A percentile compares a stretch with the other conserved stretches of the same genome.
These are phyloP conservation scores for Philopedon plagiatum DNA, from an alignment of 2,888 invertebrate genomes.

Conservation along the genomic window DNA sequence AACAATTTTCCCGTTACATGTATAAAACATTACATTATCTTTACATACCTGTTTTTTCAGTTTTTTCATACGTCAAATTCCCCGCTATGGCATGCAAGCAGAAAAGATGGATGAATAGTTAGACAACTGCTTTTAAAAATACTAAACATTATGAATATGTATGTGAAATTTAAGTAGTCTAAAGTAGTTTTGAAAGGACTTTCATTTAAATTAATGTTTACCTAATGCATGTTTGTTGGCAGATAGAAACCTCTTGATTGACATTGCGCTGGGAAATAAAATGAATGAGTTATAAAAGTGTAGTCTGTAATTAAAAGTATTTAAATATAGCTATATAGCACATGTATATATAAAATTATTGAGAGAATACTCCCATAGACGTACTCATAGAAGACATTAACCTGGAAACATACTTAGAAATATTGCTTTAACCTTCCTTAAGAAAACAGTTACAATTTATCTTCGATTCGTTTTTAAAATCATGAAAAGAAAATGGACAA, in stretches of 20 bases:
- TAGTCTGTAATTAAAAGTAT: constrained; percentile 17
- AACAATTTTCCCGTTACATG: neutral
- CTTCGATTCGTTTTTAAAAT: constrained; percentile 2
- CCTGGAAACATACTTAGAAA: constrained; percentile 6
- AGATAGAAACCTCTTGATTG: constrained; percentile 27
- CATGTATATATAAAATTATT: neutral
- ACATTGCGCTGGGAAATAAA: constrained; percentile 21
- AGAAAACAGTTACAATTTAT: constrained; percentile 1
- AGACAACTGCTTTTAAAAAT: constrained; percentile 22
- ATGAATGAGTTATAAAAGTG: constrained; percentile 2
- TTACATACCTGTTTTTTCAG: constrained; percentile 1
- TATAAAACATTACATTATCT: neutral
- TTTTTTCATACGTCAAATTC: constrained; percentile 20
- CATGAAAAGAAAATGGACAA: constrained; percentile 10
- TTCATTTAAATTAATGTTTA: constrained; percentile 52
- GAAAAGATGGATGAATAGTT: constrained; percentile 27
- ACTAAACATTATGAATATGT: constrained; percentile 51
- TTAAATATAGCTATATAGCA: neutral
- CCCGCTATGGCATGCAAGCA: neutral
- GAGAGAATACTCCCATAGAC: neutral
- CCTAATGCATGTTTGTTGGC: constrained; percentile 25
- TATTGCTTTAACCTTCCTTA: neutral
- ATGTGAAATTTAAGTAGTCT: constrained; percentile 54
- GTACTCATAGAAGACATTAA: constrained; percentile 3
- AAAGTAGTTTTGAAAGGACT: constrained; percentile 54